Base-by-base conservation (phyloP, 2,797 vertebrate genomes). In the Tenualosa ilisha region DNA sequence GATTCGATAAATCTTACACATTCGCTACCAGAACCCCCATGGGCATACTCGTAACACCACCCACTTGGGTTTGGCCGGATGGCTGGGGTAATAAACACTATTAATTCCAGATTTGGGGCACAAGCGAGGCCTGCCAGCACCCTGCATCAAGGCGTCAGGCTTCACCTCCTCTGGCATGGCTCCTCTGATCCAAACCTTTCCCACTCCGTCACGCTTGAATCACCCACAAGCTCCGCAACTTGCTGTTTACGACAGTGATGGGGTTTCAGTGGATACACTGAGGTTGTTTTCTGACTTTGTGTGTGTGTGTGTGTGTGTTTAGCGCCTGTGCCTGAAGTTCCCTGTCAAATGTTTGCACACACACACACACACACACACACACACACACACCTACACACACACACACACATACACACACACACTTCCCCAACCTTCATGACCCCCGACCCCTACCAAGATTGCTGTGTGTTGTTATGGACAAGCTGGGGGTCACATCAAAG, bases 401-500 rank as follows among this genome's bases (percentile, higher is more conserved):
- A 24, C 26, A 9, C 63, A 31, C 6, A 65, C 61, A 65, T n/a
- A 26, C 61, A 63, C 61, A 63, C 22, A 63, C 24, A 65, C 26
- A 24, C 51, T n/a, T 20, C 12, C 43, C 24, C 37, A n/a, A 49
- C 9, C 4, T 37, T 24, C 65, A 17, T 15, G 6, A 50, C 24
- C 24, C 51, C 43, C 46, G 46, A 40, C 79, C 9, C 81, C 26
- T 26, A 40, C 81, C 59, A 54, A 46, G 22, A 59, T 59, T 63
- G 81, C 20, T 49, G 12, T 63, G 37, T 56, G 61, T 56, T 84
- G 85, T 84, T 22, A 72, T 59, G 56, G 40, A 68, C 50, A 85
- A 37, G 54, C 17, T 51, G 46, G 79, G 54, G 79, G 54, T 68
- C 81, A 15, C 82, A 59, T 50, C 24, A 53, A 40, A 84, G 49